Evolutionary conservation across 2,888 invertebrate species (phyloP), one percentile per base, ranked within the genome.

Genomic region (Pollenia labialis): DNA sequence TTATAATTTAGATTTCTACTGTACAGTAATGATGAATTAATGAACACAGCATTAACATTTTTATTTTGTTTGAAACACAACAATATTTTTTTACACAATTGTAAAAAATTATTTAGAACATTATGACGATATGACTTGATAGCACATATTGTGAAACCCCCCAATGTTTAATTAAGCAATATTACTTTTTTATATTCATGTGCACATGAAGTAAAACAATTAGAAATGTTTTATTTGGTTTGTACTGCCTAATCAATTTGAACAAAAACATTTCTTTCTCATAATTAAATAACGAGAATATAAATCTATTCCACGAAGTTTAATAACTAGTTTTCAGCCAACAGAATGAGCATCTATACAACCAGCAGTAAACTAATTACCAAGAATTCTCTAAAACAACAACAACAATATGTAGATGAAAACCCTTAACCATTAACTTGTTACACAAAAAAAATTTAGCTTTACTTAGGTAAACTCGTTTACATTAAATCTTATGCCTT

Each of bases 261-360:
- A 62, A 46, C 76, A 52, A n/a, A 76, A 56, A 48, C 23, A 64
- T 79, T 56, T 50, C 50, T 32, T 32, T 32, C 32, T 6, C 32
- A 44, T 82, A 74, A 85, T 74, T 72, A 50, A 79, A 79, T 79
- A 64, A 58, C 18, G 12, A 56, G 32, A 40, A 58, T 75, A 69
- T 58, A 66, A 32, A 32, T 32, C 32, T 32, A 6, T 6, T 32
- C 52, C 64, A 66, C 48, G 60, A 84, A 72, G n/a, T 23, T 16
- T 16, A 48, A 76, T 42, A 72, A 60, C 6, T 32, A 66, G 56
- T 23, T 64, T 48, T 54, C 32, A 48, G 23, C n/a, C 40, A 56
- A 14, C 40, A 18, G 23, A 46, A 44, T 52, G 44, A 76, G n/a
- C 16, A 66, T 7, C 4, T 6, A 32, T 8, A 32, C 14, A 60